phyloP scores from a whole-genome alignment of 2,888 invertebrate genomes.

The Drosophila merina region DNA sequence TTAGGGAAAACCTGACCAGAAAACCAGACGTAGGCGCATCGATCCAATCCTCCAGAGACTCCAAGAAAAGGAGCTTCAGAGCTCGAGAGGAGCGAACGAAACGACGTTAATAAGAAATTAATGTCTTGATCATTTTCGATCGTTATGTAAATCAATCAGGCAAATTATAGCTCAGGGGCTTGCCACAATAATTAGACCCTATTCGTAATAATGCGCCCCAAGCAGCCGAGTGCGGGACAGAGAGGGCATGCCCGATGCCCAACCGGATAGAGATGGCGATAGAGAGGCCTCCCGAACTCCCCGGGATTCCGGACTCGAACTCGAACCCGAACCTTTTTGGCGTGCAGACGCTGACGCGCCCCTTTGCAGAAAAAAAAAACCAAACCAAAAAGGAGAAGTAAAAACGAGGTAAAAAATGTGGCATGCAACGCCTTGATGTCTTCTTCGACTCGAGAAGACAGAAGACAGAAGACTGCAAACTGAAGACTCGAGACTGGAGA shows the following conservation, averaged over 20 bases:
- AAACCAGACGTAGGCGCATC: slow-evolving; percentile 32
- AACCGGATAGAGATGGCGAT: slow-evolving; percentile 27
- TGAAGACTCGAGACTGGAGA: slow-evolving; percentile 8
- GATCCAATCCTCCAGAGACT: slow-evolving; percentile 24
- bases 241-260: slow-evolving; percentile 14
- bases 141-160: slow-evolving; percentile 84
- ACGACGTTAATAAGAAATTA: slow-evolving; percentile 83
- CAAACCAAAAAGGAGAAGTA: slow-evolving; percentile 14
- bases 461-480: slow-evolving; percentile 8
- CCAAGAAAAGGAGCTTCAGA: background rate
- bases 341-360: slow-evolving; percentile 78
- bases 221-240: slow-evolving; percentile 32
- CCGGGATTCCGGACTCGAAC: background rate
- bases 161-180: slow-evolving; percentile 84
- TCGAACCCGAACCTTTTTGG: slow-evolving; percentile 53
- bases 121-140: slow-evolving; percentile 84
- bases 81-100: slow-evolving; percentile 43
- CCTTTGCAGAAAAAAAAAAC: slow-evolving; percentile 64
- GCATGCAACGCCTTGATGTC: slow-evolving; percentile 78
- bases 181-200: slow-evolving; percentile 83
- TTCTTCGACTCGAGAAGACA: slow-evolving; percentile 52
- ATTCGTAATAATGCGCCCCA: slow-evolving; percentile 80
- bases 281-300: slow-evolving; percentile 9
- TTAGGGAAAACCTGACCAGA: slow-evolving; percentile 41
- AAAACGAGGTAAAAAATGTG: slow-evolving; percentile 64